Percentiles rank a stretch among this genome's conserved stretches.
Evolutionary conservation across 2,888 invertebrate species (phyloP).

Genomic region (Trachelus troglodyta): DNA sequence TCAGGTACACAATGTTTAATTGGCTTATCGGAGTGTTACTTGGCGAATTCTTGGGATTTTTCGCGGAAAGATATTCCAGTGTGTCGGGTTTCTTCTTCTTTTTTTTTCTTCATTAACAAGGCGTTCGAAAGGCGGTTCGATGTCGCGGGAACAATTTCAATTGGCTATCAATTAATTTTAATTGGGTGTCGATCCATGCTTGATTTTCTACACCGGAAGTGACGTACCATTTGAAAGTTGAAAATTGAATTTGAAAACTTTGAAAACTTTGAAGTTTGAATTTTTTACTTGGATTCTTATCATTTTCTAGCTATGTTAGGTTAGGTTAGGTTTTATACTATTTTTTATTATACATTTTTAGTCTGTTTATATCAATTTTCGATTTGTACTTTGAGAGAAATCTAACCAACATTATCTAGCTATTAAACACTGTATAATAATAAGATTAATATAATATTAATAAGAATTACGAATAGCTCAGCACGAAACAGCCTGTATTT

Average conservation of each 20-base stretch:
- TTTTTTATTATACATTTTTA: too few species aligned
- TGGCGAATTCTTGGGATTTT: not conserved
- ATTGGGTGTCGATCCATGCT: not conserved
- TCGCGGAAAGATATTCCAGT: not conserved
- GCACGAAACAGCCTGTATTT: too few species aligned
- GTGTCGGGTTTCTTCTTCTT: not conserved
- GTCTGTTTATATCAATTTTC: not conserved
- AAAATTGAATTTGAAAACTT: not conserved
- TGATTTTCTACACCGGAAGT: not conserved
- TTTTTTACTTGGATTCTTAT: not conserved
- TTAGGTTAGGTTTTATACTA: too few species aligned
- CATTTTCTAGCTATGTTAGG: too few species aligned
- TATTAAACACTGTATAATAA: too few species aligned
- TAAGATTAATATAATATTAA: too few species aligned
- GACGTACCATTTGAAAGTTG: not conserved
- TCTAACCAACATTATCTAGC: not conserved
- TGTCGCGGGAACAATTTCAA: not conserved
- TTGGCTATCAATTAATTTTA: conserved; percentile 6
- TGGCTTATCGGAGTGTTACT: not conserved
- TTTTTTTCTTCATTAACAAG: not conserved
- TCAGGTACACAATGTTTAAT: not conserved
- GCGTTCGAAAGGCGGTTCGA: not conserved
- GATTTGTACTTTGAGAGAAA: not conserved
- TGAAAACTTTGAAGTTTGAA: not conserved
- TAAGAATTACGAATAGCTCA: too few species aligned